Conservation (phyloP, 2,113 vertebrate species). For the Litocranius walleri region DNA sequence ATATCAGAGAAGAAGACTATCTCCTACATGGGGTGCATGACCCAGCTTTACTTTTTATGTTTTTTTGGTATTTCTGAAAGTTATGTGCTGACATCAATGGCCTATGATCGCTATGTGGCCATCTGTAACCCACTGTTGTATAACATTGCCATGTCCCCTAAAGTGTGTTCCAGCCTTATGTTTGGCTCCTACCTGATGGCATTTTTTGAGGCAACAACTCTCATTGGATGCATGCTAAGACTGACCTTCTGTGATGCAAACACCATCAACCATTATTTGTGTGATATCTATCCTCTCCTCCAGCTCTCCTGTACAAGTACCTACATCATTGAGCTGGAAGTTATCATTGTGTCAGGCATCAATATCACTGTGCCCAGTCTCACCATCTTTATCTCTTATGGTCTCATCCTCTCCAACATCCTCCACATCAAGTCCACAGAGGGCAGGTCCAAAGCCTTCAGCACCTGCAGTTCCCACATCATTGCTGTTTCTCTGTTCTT, state of each 20-base stretch:
- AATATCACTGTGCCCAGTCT: background rate
- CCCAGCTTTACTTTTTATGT: conserved; percentile 25
- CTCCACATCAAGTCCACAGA: background rate
- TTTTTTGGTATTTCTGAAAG: conserved; percentile 43
- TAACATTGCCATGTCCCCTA: background rate
- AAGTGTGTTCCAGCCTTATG: background rate
- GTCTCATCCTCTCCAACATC: background rate
- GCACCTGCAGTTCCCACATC: conserved; percentile 30
- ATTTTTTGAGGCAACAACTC: background rate
- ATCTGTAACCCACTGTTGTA: conserved; percentile 42
- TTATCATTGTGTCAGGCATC: background rate
- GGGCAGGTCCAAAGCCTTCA: conserved; percentile 19
- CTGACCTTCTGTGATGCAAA: conserved; percentile 17
- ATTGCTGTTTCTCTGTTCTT: conserved; percentile 42
- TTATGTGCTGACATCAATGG: conserved; percentile 43
- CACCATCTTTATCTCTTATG: conserved; percentile 20
- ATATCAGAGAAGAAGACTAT: conserved; percentile 17
- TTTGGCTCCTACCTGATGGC: conserved; percentile 8
- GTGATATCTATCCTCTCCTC: conserved; percentile 22
- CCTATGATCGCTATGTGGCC: conserved; percentile 17
- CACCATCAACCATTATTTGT: conserved; percentile 40
- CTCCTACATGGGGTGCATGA: background rate
- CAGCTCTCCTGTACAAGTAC: conserved; percentile 22
- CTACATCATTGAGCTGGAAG: background rate
- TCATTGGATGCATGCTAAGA: conserved; percentile 20